These are phyloP conservation scores for Zaprionus tsacasi DNA, from an alignment of 1,140 invertebrate species.

Conservation along the genomic window DNA sequence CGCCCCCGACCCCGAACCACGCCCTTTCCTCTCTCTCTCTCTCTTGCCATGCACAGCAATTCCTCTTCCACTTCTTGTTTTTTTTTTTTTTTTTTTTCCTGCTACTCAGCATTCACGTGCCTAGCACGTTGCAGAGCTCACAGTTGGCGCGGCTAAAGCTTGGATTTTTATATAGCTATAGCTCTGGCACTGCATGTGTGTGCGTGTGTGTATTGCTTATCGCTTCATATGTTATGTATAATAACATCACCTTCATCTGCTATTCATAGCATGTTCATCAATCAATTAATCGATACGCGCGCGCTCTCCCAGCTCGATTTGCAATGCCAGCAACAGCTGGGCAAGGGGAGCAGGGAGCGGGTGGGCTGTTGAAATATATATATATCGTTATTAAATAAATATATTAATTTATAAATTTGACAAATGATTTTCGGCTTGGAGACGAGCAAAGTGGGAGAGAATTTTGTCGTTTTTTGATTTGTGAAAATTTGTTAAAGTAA, in stretches of 20 bases:
- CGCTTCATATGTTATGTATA: conserved; percentile 50
- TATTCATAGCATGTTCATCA: conserved; percentile 75
- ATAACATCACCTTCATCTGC: conserved; percentile 62
- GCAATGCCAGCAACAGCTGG: neutral
- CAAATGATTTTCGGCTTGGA: conserved; percentile 15
- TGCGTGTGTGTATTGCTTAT: conserved; percentile 45
- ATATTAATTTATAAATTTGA: conserved; percentile 23
- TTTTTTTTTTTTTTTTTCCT: conserved; percentile 27
- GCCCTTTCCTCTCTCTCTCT: neutral
- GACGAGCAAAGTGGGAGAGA: neutral
- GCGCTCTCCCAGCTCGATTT: conserved; percentile 2
- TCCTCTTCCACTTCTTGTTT: conserved; percentile 10
- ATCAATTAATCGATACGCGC: conserved; percentile 75
- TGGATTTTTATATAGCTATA: conserved; percentile 40
- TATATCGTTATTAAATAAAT: conserved; percentile 1
- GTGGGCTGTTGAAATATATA: neutral
- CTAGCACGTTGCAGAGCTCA: conserved; percentile 33
- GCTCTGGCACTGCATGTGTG: conserved; percentile 10
- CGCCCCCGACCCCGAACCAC: conserved; percentile 19
- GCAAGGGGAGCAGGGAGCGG: neutral
- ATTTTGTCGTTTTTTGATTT: neutral
- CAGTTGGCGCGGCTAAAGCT: conserved; percentile 14
- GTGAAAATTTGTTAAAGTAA: neutral
- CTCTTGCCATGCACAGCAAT: neutral
- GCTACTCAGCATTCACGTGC: conserved; percentile 47